Conservation (phyloP, 2,888 invertebrate species). For the Drosophila buzzatii region DNA sequence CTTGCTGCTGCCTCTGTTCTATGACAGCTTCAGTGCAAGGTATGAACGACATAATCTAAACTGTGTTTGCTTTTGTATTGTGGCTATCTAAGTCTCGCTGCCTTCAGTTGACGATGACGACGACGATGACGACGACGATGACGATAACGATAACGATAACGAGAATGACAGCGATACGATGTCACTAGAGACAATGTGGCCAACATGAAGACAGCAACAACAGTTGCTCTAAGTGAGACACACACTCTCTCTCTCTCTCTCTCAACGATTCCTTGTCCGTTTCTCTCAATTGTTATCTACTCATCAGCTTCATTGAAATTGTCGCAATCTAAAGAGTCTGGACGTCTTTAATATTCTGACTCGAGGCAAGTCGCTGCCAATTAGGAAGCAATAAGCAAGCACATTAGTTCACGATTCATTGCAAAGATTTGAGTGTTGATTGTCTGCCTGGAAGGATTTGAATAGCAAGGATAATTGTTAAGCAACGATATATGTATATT, state of each 20-base stretch:
- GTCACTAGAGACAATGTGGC: neutral
- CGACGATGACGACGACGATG: neutral
- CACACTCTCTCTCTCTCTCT: neutral
- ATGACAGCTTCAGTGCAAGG: slow-evolving; percentile 28
- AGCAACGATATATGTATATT: too few species aligned
- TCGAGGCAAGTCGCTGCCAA: neutral
- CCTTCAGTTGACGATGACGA: slow-evolving; percentile 2
- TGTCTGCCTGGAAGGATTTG: neutral
- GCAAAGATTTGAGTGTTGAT: neutral
- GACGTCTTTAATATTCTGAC: neutral
- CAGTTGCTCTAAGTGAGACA: neutral
- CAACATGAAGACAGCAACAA: neutral
- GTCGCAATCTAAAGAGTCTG: neutral
- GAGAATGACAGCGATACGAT: slow-evolving; percentile 13
- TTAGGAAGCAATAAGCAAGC: neutral
- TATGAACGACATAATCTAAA: slow-evolving; percentile 48
- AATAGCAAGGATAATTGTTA: neutral
- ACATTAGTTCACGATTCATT: slow-evolving; percentile 1
- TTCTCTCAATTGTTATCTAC: neutral
- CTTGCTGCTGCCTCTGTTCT: neutral
- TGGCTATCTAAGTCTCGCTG: slow-evolving; percentile 1
- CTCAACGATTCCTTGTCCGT: neutral
- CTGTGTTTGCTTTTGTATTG: slow-evolving; percentile 49
- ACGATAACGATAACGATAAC: neutral
- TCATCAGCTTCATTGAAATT: neutral